Conservation (phyloP, 1,140 invertebrate species). For the Drosophila melanica region DNA sequence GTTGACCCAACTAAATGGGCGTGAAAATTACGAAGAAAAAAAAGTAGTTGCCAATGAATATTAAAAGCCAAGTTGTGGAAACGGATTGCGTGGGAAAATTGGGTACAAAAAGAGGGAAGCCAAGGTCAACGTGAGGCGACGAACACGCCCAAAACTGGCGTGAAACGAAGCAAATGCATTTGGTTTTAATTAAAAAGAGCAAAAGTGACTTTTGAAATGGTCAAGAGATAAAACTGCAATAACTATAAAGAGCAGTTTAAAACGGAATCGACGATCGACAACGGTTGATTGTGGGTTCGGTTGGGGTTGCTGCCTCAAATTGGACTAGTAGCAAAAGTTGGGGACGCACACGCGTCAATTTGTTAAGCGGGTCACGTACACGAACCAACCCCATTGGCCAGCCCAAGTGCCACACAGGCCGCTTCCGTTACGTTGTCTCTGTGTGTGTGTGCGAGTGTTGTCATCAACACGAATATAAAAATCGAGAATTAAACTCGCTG, state of each 20-base stretch:
- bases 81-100: conserved; percentile 48
- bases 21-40: conserved; percentile 43
- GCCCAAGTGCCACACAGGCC: conserved; percentile 15
- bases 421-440: conserved; percentile 9
- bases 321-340: conserved; percentile 5
- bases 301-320: conserved; percentile 5
- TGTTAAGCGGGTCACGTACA: conserved; percentile 77
- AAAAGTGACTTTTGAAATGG: conserved; percentile 75
- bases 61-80: conserved; percentile 2
- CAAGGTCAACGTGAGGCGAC: conserved; percentile 11
- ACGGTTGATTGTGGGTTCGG: not conserved
- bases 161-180: conserved; percentile 56
- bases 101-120: not conserved
- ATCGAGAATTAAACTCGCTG: conserved; percentile 76
- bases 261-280: conserved; percentile 41
- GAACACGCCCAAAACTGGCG: conserved; percentile 49
- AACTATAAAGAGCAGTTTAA: conserved; percentile 69
- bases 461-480: conserved; percentile 79
- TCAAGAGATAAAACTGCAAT: conserved; percentile 76
- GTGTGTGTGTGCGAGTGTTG: conserved; percentile 46
- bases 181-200: conserved; percentile 69
- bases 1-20: conserved; percentile 49
- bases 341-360: conserved; percentile 68
- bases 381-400: conserved; percentile 17
- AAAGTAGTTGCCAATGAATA: conserved; percentile 22